Evolutionary conservation across 2,113 vertebrate genomes (phyloP), one percentile per base, ranked within the genome.

Genomic region (Cygnus atratus): DNA sequence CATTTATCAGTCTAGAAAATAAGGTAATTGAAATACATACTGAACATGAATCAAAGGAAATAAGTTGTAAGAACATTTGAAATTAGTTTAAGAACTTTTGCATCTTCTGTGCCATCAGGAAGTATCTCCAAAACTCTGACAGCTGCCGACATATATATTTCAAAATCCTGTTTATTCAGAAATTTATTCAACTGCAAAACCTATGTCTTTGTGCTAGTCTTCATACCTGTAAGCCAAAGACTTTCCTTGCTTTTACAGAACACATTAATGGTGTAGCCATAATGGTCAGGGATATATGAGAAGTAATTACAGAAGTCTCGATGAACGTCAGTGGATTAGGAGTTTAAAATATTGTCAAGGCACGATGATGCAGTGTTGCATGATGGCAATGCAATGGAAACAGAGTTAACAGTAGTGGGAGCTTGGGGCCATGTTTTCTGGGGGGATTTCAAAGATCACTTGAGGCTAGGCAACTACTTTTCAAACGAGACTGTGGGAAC

Each of bases 1-100:
- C 66, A 29, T 96, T 96, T 94, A 80, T 88, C 58, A 94, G 74
- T 67, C 91, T 95, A 88, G 72, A 98, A 97, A 97, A 95, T 71
- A 92, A 70, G 43, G 39, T n/a, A 96, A 97, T 96, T 96, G 92
- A 84, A 93, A 95, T 94, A 95, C 57, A 54, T 54, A 24, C 18
- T 67, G 68, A 87, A 29, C 4, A 61, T 67, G 87, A 96, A 97
- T 95, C 73, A 97, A 95, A 62, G 89, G 55, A 88, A 95, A 48
- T 71, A 58, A 79, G 24, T 93, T 67, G 41, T 63, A 95, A 77
- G 66, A 94, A 54, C 28, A 33, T 89, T 16, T 87, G 33, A 84
- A 83, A 83, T 90, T 90, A 77, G 10, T 85, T 89, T 62, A 89
- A 77, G 57, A 74, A 81, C 26, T 79, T 91, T 89, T 67, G 50